Evolutionary conservation across 2,888 invertebrate genomes (phyloP).

Genomic region (Ernsta delagoae): DNA sequence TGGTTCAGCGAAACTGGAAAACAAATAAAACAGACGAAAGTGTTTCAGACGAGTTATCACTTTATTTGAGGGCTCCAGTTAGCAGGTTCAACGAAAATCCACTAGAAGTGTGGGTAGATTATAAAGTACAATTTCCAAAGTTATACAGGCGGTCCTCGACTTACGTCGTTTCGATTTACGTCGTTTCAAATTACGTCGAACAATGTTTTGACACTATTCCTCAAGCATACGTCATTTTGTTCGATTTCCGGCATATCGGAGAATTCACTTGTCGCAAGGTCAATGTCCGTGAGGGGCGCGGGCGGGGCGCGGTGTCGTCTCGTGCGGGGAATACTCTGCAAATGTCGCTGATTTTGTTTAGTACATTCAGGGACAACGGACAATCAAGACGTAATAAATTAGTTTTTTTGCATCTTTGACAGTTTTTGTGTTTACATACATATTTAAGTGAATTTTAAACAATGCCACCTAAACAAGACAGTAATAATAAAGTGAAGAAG

Average conservation of each 20-base stretch:
- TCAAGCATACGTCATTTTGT: neutral
- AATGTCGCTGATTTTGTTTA: conserved; percentile 38
- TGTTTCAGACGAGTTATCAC: too few species aligned
- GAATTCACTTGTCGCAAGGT: conserved; percentile 5
- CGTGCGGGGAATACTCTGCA: conserved; percentile 27
- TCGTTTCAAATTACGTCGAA: neutral
- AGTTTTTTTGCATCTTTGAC: conserved; percentile 31
- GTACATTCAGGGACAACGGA: conserved; percentile 36
- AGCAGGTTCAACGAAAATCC: too few species aligned
- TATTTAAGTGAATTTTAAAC: conserved; percentile 24
- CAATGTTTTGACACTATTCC: conserved; percentile 1
- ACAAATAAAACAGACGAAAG: too few species aligned
- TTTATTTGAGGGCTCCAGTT: too few species aligned
- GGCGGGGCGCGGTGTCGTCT: conserved; percentile 6
- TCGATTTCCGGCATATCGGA: neutral
- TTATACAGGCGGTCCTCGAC: neutral
- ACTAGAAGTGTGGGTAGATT: too few species aligned
- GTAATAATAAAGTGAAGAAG: conserved; percentile 38
- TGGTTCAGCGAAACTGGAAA: too few species aligned
- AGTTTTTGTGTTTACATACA: conserved; percentile 36
- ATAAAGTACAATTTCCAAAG: too few species aligned
- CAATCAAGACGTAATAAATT: conserved; percentile 38
- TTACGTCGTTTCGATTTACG: neutral
- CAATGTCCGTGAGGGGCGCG: conserved; percentile 19
- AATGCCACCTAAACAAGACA: conserved; percentile 40